Base-by-base conservation (phyloP, 2,888 invertebrate species). In the Trissoscelio sp. region DNA sequence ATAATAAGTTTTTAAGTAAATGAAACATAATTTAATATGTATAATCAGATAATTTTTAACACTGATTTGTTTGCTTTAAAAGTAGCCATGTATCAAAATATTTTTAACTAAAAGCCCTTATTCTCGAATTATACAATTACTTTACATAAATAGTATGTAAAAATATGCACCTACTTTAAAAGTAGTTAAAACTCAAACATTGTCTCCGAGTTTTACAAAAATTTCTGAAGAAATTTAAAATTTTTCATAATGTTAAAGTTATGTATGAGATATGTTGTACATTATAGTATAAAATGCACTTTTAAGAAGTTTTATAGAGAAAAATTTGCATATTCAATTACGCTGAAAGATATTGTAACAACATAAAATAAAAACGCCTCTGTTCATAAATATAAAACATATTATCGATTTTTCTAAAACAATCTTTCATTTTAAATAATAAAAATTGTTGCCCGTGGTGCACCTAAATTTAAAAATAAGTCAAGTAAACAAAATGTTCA, bases 101-200 rank as follows among this genome's bases (percentile, higher is more conserved):
- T 22, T 42, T 20, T 14, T 12, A 39, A 58, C 20, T 42, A 22
- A 37, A 37, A 31, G 20, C 11, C 18, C 37, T 37, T 20, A 37
- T 34, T 58, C 16, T 58, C 22, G 39, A 22, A 42, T 58, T 42
- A 58, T 24, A 42, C n/a, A 44, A 44, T 28, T 31, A 48, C 48
- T 64, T 12, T 20, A 48, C 20, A 34, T 34, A 48, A 64, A 64
- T 46, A 48, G 31, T 31, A 34, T 64, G 62, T 31, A 64, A 64
- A 48, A 64, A 48, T 34, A 64, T 64, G 22, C 62, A 64, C 34
- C 48, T 48, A 64, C 62, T 64, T 64, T 31, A 6, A 48, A 48
- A 48, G 31, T 34, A 48, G 46, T 64, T 46, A 46, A 64, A 46
- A 62, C 14, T 64, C 46, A n/a, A 64, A 34, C 62, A 64, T 34